phyloP scores from a whole-genome alignment of 2,888 invertebrate genomes.

The Drosophila kanekoi region DNA sequence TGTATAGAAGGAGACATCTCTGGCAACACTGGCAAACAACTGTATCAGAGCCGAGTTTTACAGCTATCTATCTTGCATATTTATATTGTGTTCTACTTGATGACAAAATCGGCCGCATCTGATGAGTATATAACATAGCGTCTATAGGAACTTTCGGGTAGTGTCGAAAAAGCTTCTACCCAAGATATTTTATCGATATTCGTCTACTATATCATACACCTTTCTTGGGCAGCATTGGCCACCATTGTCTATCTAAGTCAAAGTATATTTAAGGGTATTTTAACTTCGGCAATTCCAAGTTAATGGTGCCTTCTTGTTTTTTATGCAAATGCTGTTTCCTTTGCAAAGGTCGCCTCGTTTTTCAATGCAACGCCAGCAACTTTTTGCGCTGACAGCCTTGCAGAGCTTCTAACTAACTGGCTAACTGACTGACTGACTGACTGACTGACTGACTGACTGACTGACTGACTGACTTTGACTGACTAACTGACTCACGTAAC shows the following conservation, averaged over 20 bases:
- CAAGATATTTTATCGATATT: too few species aligned
- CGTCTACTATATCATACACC: too few species aligned
- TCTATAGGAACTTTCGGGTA: too few species aligned
- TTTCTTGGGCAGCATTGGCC: too few species aligned
- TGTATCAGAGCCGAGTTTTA: too few species aligned
- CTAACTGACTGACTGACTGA: conserved; percentile 20
- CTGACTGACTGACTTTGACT: conserved; percentile 27
- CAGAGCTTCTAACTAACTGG: conserved; percentile 38
- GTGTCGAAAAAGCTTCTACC: too few species aligned
- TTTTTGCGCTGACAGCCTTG: conserved; percentile 60
- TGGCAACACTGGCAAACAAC: too few species aligned
- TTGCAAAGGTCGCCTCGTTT: conserved; percentile 62
- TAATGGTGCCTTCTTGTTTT: conserved; percentile 20
- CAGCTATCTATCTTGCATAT: too few species aligned
- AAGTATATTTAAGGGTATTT: conserved; percentile 13
- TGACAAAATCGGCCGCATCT: too few species aligned
- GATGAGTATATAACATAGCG: too few species aligned
- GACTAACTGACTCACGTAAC: conserved; percentile 45
- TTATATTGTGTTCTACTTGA: too few species aligned
- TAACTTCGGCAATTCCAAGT: not conserved
- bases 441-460: conserved; percentile 28
- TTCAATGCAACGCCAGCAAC: conserved; percentile 68
- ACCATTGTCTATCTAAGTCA: too few species aligned
- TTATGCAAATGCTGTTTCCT: conserved; percentile 52
- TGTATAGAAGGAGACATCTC: not conserved